Evolutionary conservation across 2,797 vertebrate genomes (phyloP).

Genomic region (Microctenopoma lineatum): DNA sequence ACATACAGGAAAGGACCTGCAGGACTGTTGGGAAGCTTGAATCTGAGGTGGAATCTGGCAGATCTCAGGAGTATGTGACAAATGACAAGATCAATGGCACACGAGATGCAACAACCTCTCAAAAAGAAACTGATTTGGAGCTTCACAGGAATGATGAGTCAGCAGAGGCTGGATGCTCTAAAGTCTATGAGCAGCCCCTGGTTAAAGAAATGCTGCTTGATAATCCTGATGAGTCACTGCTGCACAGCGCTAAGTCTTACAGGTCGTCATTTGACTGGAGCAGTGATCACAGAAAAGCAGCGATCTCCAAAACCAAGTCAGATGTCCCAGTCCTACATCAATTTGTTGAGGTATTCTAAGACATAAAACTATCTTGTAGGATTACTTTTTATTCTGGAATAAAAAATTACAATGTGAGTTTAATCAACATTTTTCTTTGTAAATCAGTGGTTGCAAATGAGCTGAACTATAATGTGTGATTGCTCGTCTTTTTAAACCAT

Average conservation of each 20-base stretch:
- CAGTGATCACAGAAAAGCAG: slow-evolving; percentile 67
- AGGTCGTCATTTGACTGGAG: slow-evolving; percentile 81
- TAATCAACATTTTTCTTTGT: too few relatives aligned
- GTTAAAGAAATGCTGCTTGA: slow-evolving; percentile 11
- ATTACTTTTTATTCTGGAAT: too few relatives aligned
- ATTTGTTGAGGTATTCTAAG: slow-evolving; percentile 39
- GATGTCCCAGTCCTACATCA: slow-evolving; percentile 20
- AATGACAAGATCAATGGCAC: background rate
- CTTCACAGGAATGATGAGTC: slow-evolving; percentile 2
- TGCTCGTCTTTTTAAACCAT: too few relatives aligned
- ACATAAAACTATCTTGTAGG: background rate
- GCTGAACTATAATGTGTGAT: too few relatives aligned
- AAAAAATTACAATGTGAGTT: too few relatives aligned
- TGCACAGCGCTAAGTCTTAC: slow-evolving; percentile 71
- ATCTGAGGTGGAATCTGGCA: slow-evolving; percentile 2
- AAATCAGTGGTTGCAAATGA: too few relatives aligned
- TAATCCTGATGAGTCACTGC: slow-evolving; percentile 60
- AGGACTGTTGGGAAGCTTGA: background rate
- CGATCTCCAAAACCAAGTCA: slow-evolving; percentile 58
- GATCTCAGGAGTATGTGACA: slow-evolving; percentile 3
- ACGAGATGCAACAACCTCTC: background rate
- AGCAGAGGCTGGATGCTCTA: background rate
- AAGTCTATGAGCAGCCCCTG: background rate
- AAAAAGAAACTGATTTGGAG: slow-evolving; percentile 5
- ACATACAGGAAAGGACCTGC: background rate